A percentile compares a stretch with the other conserved stretches of the same genome.
Evolutionary conservation across 2,888 invertebrate genomes (phyloP).

Genomic region (Dynastes tityus): DNA sequence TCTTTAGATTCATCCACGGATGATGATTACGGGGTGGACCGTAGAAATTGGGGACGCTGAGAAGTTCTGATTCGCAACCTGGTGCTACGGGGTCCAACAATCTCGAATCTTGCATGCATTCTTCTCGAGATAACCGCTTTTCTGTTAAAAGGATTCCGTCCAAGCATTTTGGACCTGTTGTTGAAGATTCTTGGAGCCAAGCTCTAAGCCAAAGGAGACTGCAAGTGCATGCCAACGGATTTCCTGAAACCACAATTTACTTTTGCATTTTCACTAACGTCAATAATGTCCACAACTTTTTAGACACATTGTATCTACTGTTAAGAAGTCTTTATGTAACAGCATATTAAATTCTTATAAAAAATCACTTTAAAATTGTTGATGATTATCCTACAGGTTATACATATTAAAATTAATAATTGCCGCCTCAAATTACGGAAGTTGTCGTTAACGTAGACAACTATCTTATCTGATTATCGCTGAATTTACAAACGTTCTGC

Average conservation of each 20-base stretch:
- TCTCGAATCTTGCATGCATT: constrained; percentile 73
- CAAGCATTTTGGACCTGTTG: constrained; percentile 84
- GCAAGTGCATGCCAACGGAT: constrained; percentile 88
- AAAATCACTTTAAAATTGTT: too few species aligned
- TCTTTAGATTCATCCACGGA: constrained; percentile 73
- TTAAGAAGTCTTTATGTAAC: too few species aligned
- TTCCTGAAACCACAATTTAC: constrained; percentile 74
- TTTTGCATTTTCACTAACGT: background rate
- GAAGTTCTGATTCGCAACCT: constrained; percentile 81
- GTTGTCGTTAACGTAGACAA: background rate
- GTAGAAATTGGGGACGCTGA: constrained; percentile 67
- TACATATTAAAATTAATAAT: background rate
- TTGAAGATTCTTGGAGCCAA: constrained; percentile 84
- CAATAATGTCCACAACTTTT: background rate
- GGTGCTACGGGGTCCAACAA: constrained; percentile 75
- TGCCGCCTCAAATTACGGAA: background rate
- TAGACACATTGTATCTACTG: too few species aligned
- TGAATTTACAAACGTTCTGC: background rate
- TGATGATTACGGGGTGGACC: constrained; percentile 75
- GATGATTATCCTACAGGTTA: too few species aligned
- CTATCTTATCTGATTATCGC: background rate
- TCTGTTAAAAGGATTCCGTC: constrained; percentile 86
- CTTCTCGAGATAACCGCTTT: constrained; percentile 79
- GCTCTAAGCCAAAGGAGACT: constrained; percentile 87
- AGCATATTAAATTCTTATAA: too few species aligned